Percentiles rank a stretch among this genome's conserved stretches.
These are phyloP conservation scores for Apodemia zela DNA, from an alignment of 2,888 invertebrate genomes.

Conservation along the genomic window DNA sequence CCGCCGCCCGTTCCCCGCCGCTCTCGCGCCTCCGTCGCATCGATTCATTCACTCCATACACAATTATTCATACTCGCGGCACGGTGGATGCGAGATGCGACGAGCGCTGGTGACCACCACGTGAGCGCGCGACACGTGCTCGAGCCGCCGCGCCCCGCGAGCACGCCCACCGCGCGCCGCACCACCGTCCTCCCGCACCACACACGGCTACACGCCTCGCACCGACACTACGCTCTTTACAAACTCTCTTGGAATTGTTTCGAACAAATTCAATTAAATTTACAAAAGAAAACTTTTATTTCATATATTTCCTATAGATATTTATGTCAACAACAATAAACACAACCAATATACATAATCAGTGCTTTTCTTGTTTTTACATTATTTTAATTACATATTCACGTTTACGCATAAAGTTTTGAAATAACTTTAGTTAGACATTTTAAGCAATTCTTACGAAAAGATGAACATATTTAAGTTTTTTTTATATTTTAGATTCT, in stretches of 20 bases:
- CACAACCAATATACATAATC: too few relatives aligned
- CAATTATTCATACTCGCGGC: slow-evolving; percentile 77
- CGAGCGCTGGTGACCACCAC: slow-evolving; percentile 61
- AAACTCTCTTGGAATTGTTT: slow-evolving; percentile 34
- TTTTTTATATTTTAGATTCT: too few relatives aligned
- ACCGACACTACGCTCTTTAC: slow-evolving; percentile 45
- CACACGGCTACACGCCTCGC: slow-evolving; percentile 42
- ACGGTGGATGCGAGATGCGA: slow-evolving; percentile 52
- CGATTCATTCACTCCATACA: slow-evolving; percentile 78
- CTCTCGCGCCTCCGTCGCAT: slow-evolving; percentile 60
- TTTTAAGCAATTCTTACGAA: too few relatives aligned
- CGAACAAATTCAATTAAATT: background rate
- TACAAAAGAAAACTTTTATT: background rate
- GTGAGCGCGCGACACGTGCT: slow-evolving; percentile 75
- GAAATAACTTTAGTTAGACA: too few relatives aligned
- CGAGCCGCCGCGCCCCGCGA: slow-evolving; percentile 44
- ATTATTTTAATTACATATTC: too few relatives aligned
- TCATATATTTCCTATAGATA: background rate
- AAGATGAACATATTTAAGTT: too few relatives aligned
- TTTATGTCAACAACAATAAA: too few relatives aligned
- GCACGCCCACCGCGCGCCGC: slow-evolving; percentile 46
- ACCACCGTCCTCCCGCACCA: slow-evolving; percentile 36
- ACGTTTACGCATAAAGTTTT: too few relatives aligned
- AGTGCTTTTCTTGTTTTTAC: too few relatives aligned
- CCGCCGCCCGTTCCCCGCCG: slow-evolving; percentile 47